Base-by-base conservation (phyloP, 2,113 vertebrate species). In the Thalassarche chlororhynchos region DNA sequence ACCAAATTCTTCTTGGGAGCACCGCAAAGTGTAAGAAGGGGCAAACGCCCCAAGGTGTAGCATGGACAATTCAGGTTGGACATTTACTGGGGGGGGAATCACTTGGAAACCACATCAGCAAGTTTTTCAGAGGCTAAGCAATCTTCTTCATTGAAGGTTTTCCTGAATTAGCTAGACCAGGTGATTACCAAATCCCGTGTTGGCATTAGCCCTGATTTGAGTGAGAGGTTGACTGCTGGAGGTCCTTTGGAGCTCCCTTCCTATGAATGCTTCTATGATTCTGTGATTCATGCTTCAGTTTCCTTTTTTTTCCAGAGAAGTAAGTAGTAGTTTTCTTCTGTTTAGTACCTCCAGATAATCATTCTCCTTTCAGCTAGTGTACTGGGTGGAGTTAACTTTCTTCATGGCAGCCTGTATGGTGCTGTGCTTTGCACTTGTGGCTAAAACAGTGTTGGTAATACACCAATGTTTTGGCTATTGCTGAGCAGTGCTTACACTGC, bases 1-100 rank as follows among this genome's bases (percentile, higher is more conserved):
- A 79, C 6, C 5, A 66, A 47, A 44, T 64, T 87, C 18, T 65
- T 77, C 44, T 32, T 38, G 14, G 49, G 13, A 6, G 1, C 23
- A 85, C 10, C 31, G 29, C 31, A 66, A 61, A 75, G 38, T 31
- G 2, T 28, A 65, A 47, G 49, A 62, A 74, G 18, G 16, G 19
- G 12, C 18, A 64, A 64, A 57, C 0, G 0, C 5, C 31, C 7
- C 28, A 55, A 8, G 4, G 16, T n/a, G 1, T 38, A 40, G 36
- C 10, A 42, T 32, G 15, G 13, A 23, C 15, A 25, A 5, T 40
- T 74, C 32, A 51, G 13, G 4, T 19, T 57, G 17, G 24, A 46
- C 7, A 29, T 65, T 65, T 23, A 10, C 25, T 51, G 36, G 4
- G 12, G 10, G 11, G 25, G 13, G 5, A 47, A 25, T 42, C 19